Evolutionary conservation across 2,888 invertebrate genomes (phyloP).

Genomic region (Andrena fulva): DNA sequence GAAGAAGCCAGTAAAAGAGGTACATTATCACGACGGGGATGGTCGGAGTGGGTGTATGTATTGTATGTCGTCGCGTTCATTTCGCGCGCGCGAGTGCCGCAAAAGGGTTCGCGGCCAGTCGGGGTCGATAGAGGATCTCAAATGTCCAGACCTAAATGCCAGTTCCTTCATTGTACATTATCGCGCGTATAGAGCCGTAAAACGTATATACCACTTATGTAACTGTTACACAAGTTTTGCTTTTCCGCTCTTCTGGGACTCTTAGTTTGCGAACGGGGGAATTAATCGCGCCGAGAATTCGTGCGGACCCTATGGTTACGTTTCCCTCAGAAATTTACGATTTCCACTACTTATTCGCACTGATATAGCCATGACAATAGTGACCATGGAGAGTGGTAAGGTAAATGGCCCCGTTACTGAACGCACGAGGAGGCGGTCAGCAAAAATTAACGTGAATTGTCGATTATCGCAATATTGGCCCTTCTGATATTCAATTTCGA

Average conservation of each 20-base stretch:
- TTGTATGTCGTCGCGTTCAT: constrained; percentile 30
- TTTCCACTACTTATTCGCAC: constrained; percentile 3
- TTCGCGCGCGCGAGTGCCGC: constrained; percentile 32
- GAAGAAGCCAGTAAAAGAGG: constrained; percentile 59
- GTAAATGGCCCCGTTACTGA: not conserved
- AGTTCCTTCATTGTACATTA: constrained; percentile 64
- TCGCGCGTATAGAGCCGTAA: constrained; percentile 33
- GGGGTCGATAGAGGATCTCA: constrained; percentile 48
- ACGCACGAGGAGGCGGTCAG: no score
- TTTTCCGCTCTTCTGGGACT: constrained; percentile 18
- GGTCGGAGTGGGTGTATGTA: constrained; percentile 34
- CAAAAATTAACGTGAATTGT: no score
- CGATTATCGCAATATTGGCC: no score
- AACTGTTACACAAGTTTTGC: not conserved
- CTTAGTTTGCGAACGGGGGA: not conserved
- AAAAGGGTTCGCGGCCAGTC: constrained; percentile 31
- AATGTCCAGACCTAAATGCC: constrained; percentile 50
- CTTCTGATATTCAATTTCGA: no score
- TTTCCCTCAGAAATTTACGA: not conserved
- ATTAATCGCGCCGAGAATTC: constrained; percentile 4
- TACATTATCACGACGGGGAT: constrained; percentile 51
- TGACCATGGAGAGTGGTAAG: constrained; percentile 11
- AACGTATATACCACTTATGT: not conserved
- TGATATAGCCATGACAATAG: not conserved
- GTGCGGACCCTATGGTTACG: not conserved